A percentile compares a stretch with the other conserved stretches of the same genome.
phyloP scores from a whole-genome alignment of 2,888 invertebrate genomes.

The Choreutis nemorana region DNA sequence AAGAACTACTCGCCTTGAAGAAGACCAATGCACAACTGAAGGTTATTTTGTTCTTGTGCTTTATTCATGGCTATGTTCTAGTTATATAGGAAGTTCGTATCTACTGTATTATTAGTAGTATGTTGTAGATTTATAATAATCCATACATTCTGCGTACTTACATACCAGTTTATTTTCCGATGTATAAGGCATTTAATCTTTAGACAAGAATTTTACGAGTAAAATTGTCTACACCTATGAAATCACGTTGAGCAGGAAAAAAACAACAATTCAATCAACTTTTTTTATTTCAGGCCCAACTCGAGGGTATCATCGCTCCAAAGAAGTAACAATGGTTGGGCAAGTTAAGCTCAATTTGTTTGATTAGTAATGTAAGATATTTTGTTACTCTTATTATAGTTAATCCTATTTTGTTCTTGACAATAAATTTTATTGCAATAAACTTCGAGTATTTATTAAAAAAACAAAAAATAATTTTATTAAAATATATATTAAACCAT shows the following conservation, averaged over 20 bases:
- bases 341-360: no score
- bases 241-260: no score
- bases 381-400: conserved; percentile 12
- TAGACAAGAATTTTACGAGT: no score
- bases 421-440: no score
- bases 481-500: conserved; percentile 68
- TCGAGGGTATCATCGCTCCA: conserved; percentile 94
- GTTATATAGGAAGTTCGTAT: background rate
- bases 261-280: no score
- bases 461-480: conserved; percentile 40
- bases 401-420: no score
- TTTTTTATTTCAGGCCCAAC: conserved; percentile 77
- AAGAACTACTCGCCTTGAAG: conserved; percentile 91
- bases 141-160: no score
- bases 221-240: no score
- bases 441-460: conserved; percentile 15
- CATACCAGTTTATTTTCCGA: background rate
- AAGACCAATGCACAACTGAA: conserved; percentile 94
- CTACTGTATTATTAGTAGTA: no score
- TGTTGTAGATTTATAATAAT: no score
- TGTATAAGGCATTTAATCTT: no score
- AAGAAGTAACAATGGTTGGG: conserved; percentile 76
- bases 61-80: background rate
- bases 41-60: conserved; percentile 42
- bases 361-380: conserved; percentile 4